Percentiles rank a stretch among this genome's conserved stretches.
Conservation (phyloP, 2,888 invertebrate species). For the Theretra japonica region DNA sequence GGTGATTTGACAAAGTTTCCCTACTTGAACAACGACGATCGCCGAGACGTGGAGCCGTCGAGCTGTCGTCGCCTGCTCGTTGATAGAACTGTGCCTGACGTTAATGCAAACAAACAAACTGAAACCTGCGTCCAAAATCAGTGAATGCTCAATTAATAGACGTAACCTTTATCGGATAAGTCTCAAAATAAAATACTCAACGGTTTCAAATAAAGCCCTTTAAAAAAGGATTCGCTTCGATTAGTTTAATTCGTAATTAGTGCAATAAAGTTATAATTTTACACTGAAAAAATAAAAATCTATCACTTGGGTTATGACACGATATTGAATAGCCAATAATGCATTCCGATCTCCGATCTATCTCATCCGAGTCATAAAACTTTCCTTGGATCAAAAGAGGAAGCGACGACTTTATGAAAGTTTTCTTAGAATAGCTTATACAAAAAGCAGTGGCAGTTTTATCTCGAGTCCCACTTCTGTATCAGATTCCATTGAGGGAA, state of each 20-base stretch:
- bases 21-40: constrained; percentile 46
- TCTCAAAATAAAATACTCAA: no score
- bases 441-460: constrained; percentile 41
- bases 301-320: constrained; percentile 54
- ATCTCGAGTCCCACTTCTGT: constrained; percentile 39
- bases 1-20: constrained; percentile 74
- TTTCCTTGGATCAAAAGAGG: constrained; percentile 63
- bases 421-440: constrained; percentile 59
- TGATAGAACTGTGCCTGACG: constrained; percentile 8
- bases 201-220: no score
- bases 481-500: constrained; percentile 33
- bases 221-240: no score
- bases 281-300: not conserved
- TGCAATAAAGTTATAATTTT: not conserved
- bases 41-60: constrained; percentile 35
- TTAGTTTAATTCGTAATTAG: not conserved
- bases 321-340: constrained; percentile 76
- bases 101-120: constrained; percentile 1
- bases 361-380: constrained; percentile 76
- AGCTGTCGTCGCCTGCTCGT: not conserved
- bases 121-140: no score
- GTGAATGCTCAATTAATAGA: no score
- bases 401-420: constrained; percentile 63
- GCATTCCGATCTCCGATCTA: constrained; percentile 72
- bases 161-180: no score